Evolutionary conservation across 2,113 vertebrate species (phyloP).

Genomic region (Phylloscopus whistleri): DNA sequence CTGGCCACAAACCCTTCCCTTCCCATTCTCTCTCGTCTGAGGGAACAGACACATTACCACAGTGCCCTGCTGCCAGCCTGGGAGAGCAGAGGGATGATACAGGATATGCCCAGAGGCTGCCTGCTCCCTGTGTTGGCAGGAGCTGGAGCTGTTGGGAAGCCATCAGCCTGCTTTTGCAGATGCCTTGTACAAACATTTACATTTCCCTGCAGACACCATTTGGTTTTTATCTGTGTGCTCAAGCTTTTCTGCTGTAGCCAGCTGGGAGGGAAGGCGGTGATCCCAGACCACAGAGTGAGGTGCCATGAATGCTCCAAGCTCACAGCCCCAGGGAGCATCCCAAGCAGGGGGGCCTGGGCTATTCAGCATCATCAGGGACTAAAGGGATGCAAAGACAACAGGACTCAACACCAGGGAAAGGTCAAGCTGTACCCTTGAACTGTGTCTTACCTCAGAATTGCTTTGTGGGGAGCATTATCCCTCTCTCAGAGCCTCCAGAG

Average conservation of each 20-base stretch:
- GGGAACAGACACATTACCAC: neutral
- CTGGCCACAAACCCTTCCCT: neutral
- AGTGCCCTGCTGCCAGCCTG: neutral
- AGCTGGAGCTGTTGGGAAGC: neutral
- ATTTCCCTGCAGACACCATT: neutral
- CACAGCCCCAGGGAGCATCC: neutral
- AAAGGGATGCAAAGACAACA: neutral
- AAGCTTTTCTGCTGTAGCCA: neutral
- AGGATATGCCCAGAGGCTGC: neutral
- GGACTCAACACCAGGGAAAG: neutral
- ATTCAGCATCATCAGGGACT: neutral
- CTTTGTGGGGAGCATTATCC: neutral
- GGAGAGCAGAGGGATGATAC: neutral
- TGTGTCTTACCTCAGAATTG: neutral
- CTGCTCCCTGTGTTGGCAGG: neutral
- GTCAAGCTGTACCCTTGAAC: neutral
- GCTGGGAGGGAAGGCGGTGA: neutral
- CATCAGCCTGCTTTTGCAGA: neutral
- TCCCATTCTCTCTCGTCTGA: neutral
- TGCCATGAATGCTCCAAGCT: neutral
- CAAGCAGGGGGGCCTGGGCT: fast-evolving
- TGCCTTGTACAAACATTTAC: neutral
- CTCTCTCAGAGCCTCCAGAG: neutral
- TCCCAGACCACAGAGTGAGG: neutral
- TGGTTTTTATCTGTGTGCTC: neutral